phyloP scores from a whole-genome alignment of 2,113 vertebrate species.

The Phodopus roborovskii region DNA sequence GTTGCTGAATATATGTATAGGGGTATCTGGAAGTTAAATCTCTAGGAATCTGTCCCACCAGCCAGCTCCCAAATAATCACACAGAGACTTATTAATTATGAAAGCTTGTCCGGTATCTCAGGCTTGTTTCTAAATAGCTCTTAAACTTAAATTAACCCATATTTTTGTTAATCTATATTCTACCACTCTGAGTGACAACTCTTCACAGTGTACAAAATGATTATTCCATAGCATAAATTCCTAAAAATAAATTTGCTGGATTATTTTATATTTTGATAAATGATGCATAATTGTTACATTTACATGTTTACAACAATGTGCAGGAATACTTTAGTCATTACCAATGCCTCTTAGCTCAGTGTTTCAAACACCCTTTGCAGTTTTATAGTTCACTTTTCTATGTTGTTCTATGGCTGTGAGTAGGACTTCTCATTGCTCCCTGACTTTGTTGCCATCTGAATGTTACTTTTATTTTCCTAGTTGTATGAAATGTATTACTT shows the following conservation, averaged over 20 bases:
- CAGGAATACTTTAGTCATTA: slow-evolving; percentile 9
- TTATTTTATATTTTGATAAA: slow-evolving; percentile 34
- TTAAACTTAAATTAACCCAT: too few relatives aligned
- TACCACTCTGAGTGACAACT: too few relatives aligned
- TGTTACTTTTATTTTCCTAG: slow-evolving; percentile 23
- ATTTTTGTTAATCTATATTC: too few relatives aligned
- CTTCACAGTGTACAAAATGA: too few relatives aligned
- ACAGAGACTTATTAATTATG: too few relatives aligned
- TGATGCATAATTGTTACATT: background rate
- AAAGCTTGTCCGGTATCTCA: too few relatives aligned
- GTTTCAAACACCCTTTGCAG: background rate
- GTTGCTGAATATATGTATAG: background rate
- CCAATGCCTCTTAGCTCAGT: background rate
- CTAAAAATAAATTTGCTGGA: background rate
- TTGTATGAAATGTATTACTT: slow-evolving; percentile 20
- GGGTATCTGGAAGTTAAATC: background rate
- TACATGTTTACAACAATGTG: background rate
- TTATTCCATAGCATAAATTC: too few relatives aligned
- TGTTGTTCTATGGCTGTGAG: background rate
- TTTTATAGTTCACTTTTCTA: background rate
- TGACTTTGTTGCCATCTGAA: background rate
- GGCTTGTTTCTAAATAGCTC: too few relatives aligned
- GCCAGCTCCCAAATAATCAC: too few relatives aligned
- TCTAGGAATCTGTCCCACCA: too few relatives aligned
- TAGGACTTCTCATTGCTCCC: background rate